Conservation (phyloP, 2,113 vertebrate species). For the Psophia crepitans region DNA sequence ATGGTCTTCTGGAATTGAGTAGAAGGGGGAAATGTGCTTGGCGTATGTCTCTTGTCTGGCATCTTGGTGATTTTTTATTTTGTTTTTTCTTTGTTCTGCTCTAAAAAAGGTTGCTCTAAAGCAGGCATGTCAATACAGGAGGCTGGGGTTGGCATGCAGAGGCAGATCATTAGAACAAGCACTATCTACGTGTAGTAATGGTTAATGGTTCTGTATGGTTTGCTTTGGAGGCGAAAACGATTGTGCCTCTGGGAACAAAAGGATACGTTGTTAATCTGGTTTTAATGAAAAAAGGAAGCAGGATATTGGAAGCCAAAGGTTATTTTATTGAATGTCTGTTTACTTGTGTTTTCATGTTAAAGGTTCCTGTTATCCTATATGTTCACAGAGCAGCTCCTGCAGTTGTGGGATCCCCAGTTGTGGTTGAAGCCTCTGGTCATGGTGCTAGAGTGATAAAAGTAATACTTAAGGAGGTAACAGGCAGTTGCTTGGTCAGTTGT, state of each 20-base stretch:
- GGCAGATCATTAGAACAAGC: not conserved
- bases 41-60: not conserved
- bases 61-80: not conserved
- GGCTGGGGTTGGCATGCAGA: not conserved
- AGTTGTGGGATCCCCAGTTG: not conserved
- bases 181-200: fast-evolving
- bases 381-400: not conserved
- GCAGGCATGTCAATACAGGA: not conserved
- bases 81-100: not conserved
- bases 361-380: not conserved
- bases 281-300: not conserved
- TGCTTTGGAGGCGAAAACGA: not conserved
- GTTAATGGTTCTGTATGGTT: not conserved
- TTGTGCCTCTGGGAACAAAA: not conserved
- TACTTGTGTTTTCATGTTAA: not conserved
- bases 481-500: not conserved
- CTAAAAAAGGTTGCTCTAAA: not conserved
- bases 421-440: not conserved
- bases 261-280: not conserved
- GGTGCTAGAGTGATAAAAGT: not conserved
- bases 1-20: not conserved
- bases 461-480: not conserved
- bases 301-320: not conserved
- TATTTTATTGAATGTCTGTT: not conserved
- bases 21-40: not conserved